Evolutionary conservation across 1,140 invertebrate species (phyloP).

Genomic region (Holcopasites calliopsidis): DNA sequence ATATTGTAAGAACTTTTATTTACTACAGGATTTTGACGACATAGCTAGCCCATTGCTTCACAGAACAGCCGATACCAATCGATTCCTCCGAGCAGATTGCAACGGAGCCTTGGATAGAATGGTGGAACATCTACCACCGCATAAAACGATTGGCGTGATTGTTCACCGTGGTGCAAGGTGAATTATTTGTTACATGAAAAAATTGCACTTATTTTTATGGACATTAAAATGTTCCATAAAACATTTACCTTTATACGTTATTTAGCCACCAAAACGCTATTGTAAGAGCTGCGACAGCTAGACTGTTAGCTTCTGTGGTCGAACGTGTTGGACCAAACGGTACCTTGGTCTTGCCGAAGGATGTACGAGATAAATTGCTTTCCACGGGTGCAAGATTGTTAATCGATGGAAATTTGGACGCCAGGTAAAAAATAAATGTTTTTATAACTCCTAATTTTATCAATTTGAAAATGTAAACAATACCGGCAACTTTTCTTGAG

Average conservation of each 20-base stretch:
- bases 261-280: conserved; percentile 92
- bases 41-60: conserved; percentile 89
- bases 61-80: conserved; percentile 94
- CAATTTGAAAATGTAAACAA: background rate
- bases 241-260: no score
- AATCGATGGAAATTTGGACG: conserved; percentile 92
- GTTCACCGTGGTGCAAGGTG: conserved; percentile 84
- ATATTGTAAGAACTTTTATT: background rate
- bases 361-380: conserved; percentile 90
- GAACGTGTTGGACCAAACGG: conserved; percentile 87
- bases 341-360: conserved; percentile 86
- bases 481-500: background rate
- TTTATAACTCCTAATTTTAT: background rate
- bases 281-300: conserved; percentile 89
- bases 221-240: no score
- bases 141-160: conserved; percentile 82
- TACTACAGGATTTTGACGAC: conserved; percentile 89
- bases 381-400: conserved; percentile 89
- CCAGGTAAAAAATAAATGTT: conserved; percentile 81
- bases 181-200: conserved; percentile 57
- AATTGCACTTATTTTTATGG: no score
- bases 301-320: conserved; percentile 86
- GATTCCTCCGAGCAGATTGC: conserved; percentile 93
- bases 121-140: conserved; percentile 85
- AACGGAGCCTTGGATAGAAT: conserved; percentile 90